Conservation (phyloP, 1,140 invertebrate genomes). For the Drosophila repleta region DNA sequence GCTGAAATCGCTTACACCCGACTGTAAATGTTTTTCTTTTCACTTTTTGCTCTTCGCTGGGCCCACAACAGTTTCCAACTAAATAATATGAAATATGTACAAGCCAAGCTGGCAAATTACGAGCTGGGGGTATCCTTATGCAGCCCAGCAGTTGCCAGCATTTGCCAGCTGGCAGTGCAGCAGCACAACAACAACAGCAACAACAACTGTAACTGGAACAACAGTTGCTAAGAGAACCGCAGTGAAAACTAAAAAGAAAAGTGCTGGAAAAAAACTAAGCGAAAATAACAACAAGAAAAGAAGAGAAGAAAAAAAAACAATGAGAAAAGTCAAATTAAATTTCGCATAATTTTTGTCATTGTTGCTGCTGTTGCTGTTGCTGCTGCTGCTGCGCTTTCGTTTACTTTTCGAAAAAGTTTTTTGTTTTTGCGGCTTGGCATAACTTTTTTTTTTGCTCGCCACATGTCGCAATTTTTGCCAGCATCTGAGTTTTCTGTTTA, state of each 20-base stretch:
- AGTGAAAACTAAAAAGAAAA: slow-evolving; percentile 67
- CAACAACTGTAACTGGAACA: slow-evolving; percentile 15
- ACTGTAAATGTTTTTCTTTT: background rate
- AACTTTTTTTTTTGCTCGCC: slow-evolving; percentile 63
- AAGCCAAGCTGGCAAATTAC: slow-evolving; percentile 77
- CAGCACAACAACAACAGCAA: slow-evolving; percentile 21
- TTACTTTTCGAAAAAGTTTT: slow-evolving; percentile 57
- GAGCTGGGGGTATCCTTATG: slow-evolving; percentile 51
- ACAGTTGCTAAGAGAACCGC: slow-evolving; percentile 27
- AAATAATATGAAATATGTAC: slow-evolving; percentile 79
- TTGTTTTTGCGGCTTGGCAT: slow-evolving; percentile 77
- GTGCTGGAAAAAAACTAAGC: slow-evolving; percentile 57
- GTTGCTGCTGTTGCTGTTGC: slow-evolving; percentile 51
- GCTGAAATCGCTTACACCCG: background rate
- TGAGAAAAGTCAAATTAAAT: slow-evolving; percentile 80
- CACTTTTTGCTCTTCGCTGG: slow-evolving; percentile 6
- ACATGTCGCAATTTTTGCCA: slow-evolving; percentile 73
- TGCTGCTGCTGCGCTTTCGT: slow-evolving; percentile 47
- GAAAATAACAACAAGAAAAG: slow-evolving; percentile 48
- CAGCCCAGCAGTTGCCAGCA: slow-evolving; percentile 66
- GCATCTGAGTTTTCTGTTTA: slow-evolving; percentile 56
- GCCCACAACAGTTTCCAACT: slow-evolving; percentile 55
- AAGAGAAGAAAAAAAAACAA: slow-evolving; percentile 49
- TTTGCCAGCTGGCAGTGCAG: slow-evolving; percentile 47
- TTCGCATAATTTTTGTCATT: slow-evolving; percentile 75